phyloP scores from a whole-genome alignment of 2,113 vertebrate species.

The Lasiurus cinereus region DNA sequence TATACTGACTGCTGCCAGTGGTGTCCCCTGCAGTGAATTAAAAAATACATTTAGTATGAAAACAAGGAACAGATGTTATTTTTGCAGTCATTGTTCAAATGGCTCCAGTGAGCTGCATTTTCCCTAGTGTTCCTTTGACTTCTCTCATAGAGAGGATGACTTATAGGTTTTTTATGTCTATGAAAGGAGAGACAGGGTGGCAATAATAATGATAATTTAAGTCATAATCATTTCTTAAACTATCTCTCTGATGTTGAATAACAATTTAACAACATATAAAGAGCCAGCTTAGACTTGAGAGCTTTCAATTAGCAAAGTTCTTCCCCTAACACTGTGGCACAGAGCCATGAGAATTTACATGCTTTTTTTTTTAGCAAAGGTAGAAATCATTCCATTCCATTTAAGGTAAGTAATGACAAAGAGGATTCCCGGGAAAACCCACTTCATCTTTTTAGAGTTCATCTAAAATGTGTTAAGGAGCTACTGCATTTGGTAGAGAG shows the following conservation, averaged over 20 bases:
- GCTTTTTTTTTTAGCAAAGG: neutral
- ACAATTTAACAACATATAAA: conserved; percentile 36
- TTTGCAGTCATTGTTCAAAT: conserved; percentile 78
- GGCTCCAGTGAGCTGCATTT: conserved; percentile 59
- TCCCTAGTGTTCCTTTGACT: conserved; percentile 64
- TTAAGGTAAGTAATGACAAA: neutral
- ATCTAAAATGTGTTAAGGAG: neutral
- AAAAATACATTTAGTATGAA: conserved; percentile 80
- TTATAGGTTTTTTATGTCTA: conserved; percentile 62
- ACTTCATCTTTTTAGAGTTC: neutral
- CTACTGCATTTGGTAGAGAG: neutral
- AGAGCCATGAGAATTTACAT: neutral
- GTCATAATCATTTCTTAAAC: conserved; percentile 45
- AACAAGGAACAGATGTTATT: conserved; percentile 80
- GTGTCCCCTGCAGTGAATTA: conserved; percentile 77
- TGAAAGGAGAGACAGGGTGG: conserved; percentile 35
- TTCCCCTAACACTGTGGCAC: neutral
- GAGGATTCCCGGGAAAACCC: neutral
- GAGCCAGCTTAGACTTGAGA: neutral
- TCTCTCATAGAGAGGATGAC: conserved; percentile 64
- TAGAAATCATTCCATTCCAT: neutral
- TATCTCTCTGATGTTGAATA: conserved; percentile 44
- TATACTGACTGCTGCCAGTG: conserved; percentile 60
- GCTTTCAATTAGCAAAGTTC: neutral
- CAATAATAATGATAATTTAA: conserved; percentile 52